A percentile compares a stretch with the other conserved stretches of the same genome.
phyloP scores from a whole-genome alignment of 2,888 invertebrate genomes.

The Eupsilia transversa region DNA sequence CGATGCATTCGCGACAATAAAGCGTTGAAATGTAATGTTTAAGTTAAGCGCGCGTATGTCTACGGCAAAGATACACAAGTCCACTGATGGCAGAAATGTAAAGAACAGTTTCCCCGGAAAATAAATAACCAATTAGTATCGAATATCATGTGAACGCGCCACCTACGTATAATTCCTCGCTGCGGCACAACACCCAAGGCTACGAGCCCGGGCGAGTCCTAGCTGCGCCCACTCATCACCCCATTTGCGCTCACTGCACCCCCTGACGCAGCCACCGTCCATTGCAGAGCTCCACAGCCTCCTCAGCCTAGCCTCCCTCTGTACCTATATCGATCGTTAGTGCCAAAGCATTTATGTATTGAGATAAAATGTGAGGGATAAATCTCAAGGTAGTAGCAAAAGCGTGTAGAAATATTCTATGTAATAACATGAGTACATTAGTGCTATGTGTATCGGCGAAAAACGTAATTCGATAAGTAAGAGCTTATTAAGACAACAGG shows the following conservation, averaged over 20 bases:
- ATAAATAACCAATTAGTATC: neutral
- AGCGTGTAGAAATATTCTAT: neutral
- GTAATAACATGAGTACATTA: neutral
- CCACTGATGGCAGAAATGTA: neutral
- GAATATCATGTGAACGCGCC: neutral
- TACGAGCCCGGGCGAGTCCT: slow-evolving; percentile 45
- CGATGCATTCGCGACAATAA: neutral
- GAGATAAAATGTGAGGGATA: slow-evolving; percentile 9
- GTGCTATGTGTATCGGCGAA: neutral
- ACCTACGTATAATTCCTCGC: slow-evolving; percentile 14
- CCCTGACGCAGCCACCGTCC: slow-evolving; percentile 42
- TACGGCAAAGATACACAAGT: neutral
- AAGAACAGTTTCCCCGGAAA: neutral
- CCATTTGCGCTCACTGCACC: slow-evolving; percentile 27
- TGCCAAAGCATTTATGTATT: neutral
- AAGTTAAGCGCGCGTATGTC: too few relatives aligned
- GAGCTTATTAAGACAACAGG: too few relatives aligned
- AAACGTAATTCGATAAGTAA: neutral
- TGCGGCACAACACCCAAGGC: slow-evolving; percentile 30
- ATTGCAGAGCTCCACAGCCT: slow-evolving; percentile 29
- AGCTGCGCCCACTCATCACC: slow-evolving; percentile 52
- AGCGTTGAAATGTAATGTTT: too few relatives aligned
- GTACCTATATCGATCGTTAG: slow-evolving; percentile 46
- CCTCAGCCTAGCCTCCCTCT: slow-evolving; percentile 47
- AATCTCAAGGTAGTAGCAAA: neutral